Evolutionary conservation across 2,797 vertebrate species (phyloP), one percentile per base, ranked within the genome.

Genomic region (Carapus acus): DNA sequence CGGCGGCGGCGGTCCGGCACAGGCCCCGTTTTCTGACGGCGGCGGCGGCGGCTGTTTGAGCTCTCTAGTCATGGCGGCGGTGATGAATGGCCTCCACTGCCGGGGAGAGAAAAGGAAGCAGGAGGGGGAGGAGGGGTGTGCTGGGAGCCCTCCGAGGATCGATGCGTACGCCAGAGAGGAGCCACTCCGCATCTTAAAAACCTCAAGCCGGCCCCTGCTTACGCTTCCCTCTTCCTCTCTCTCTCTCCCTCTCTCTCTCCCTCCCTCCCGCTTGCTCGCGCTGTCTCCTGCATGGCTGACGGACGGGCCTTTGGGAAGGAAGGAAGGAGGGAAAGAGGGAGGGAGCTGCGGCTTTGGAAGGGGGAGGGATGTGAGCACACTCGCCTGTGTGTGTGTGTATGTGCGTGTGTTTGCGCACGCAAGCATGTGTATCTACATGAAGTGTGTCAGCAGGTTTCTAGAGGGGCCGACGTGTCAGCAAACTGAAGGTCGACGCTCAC

Each of bases 31-130:
- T 77, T 80, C 78, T 82, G 72, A 81, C 83, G 81, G 76, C 78
- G 76, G 81, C 83, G 81, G 76, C 78, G 76, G 70, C 61, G 67
- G 79, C 80, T 75, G 72, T 76, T 80, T 80, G 79, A 84, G 83
- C 83, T 84, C 81, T 80, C 82, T 71, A 79, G 80, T 86, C 85
- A 81, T 81, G 83, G 83, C 76, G 74, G 66, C 45, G 1, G 65
- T 88, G 86, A 87, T 88, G 83, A 86, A 86, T 85, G 74, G 84
- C 82, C 77, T 83, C 79, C 78, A 68, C 80, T 78, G 82, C 77
- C 58, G 47, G 72, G 67, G 73, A 81, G 73, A 78, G 70, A 76
- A 80, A 83, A 70, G 67, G 69, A 78, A 70, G 80, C 72, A 58
- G 69, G 73, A 75, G 80, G n/a, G n/a, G n/a, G n/a, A n/a, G n/a